These are phyloP conservation scores for Scophthalmus maximus DNA, from an alignment of 2,113 vertebrate species.

Conservation along the genomic window DNA sequence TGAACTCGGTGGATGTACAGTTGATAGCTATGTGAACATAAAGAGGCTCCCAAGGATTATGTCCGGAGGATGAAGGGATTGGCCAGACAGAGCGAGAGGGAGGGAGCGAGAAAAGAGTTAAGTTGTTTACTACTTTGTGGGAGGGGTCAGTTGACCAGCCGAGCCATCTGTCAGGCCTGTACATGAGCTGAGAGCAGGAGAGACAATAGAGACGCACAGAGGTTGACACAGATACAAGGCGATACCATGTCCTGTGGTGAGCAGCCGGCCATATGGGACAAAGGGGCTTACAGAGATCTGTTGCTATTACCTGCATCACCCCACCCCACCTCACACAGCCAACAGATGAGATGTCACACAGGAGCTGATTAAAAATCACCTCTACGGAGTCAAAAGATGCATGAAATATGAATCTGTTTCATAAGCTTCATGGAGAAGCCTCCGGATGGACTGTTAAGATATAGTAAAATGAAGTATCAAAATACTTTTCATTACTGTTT, in stretches of 20 bases:
- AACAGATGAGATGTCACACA: slow-evolving; percentile 2
- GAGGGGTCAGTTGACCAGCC: slow-evolving; percentile 50
- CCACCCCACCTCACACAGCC: slow-evolving; percentile 19
- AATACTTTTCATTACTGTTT: neutral
- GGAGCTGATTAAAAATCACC: slow-evolving; percentile 21
- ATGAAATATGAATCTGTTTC: neutral
- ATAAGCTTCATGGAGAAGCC: neutral
- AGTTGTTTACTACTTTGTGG: slow-evolving; percentile 74
- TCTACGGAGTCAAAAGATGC: slow-evolving; percentile 5
- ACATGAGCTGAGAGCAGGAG: slow-evolving; percentile 41
- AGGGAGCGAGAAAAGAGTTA: slow-evolving; percentile 46
- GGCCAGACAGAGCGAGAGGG: slow-evolving; percentile 28
- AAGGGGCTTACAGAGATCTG: slow-evolving; percentile 55
- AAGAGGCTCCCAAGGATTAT: slow-evolving; percentile 50
- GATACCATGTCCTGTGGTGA: slow-evolving; percentile 47
- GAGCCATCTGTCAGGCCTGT: slow-evolving; percentile 69
- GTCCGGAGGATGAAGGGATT: slow-evolving; percentile 43
- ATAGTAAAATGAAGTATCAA: neutral
- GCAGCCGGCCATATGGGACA: slow-evolving; percentile 55
- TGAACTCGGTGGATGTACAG: neutral
- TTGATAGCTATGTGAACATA: slow-evolving; percentile 18
- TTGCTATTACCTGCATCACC: slow-evolving; percentile 40
- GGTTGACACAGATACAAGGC: slow-evolving; percentile 56
- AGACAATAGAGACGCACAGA: slow-evolving; percentile 45
- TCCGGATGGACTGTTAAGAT: neutral